These are phyloP conservation scores for Calcarius lapponicus DNA, from an alignment of 2,797 vertebrate species.

Conservation along the genomic window DNA sequence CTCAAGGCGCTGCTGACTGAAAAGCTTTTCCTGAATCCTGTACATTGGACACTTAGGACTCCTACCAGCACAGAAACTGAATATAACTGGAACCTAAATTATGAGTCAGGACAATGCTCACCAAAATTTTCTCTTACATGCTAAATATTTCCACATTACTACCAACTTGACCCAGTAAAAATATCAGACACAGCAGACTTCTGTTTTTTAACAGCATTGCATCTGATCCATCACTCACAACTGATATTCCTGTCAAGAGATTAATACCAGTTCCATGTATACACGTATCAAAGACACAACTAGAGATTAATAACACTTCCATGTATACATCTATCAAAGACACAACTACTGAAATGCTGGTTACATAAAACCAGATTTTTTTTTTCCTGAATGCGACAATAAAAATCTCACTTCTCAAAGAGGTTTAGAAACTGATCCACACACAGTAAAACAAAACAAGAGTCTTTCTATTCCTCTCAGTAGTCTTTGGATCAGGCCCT, in stretches of 20 bases:
- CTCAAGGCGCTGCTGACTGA: rapidly evolving
- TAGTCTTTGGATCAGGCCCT: not conserved
- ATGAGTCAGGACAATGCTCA: not conserved
- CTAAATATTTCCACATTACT: not conserved
- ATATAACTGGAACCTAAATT: not conserved
- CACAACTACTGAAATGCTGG: not conserved
- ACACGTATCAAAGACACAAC: not conserved
- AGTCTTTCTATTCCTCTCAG: not conserved
- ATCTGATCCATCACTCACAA: not conserved
- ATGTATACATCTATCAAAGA: not conserved
- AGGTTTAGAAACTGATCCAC: not conserved
- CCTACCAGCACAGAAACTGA: not conserved
- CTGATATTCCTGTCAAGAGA: not conserved
- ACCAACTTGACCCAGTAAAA: not conserved
- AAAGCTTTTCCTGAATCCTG: not conserved
- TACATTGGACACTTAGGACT: not conserved
- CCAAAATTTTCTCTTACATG: not conserved
- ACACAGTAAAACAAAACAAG: not conserved
- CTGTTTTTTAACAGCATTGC: not conserved
- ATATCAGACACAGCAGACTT: not conserved
- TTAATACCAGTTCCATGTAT: not conserved
- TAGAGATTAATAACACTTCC: not conserved
- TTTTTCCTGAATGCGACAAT: not conserved
- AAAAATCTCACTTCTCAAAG: not conserved
- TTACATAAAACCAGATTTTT: not conserved